A percentile compares a stretch with the other conserved stretches of the same genome.
Evolutionary conservation across 1,140 invertebrate species (phyloP).

Genomic region (Anastatus disparis): DNA sequence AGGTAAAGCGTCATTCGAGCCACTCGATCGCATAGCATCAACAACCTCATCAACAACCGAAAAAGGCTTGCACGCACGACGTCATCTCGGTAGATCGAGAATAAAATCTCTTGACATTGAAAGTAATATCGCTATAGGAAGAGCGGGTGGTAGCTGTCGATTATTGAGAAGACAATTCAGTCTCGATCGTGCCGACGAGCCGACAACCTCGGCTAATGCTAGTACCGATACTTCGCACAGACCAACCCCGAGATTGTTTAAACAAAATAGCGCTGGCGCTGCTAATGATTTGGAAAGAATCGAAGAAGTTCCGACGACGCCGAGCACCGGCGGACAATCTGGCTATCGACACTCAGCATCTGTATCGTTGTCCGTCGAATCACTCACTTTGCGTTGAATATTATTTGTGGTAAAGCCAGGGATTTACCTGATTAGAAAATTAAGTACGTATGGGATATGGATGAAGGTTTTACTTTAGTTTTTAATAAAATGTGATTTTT

Average conservation of each 20-base stretch:
- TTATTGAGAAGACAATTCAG: constrained; percentile 77
- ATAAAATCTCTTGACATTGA: constrained; percentile 37
- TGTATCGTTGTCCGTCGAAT: constrained; percentile 65
- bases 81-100: constrained; percentile 20
- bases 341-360: constrained; percentile 61
- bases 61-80: constrained; percentile 25
- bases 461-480: too few species aligned
- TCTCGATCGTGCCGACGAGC: constrained; percentile 74
- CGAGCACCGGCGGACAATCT: constrained; percentile 34
- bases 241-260: constrained; percentile 67
- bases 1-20: constrained; percentile 18
- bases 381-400: constrained; percentile 52
- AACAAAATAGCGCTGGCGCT: constrained; percentile 78
- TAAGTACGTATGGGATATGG: too few species aligned
- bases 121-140: constrained; percentile 43
- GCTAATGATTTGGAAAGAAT: constrained; percentile 77
- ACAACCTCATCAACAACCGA: neutral
- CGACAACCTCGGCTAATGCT: constrained; percentile 30
- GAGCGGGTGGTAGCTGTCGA: constrained; percentile 59
- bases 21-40: neutral
- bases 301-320: constrained; percentile 72
- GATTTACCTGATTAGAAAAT: too few species aligned
- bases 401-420: too few species aligned
- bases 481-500: too few species aligned
- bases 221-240: constrained; percentile 47